phyloP scores from a whole-genome alignment of 2,797 vertebrate species.

The Cottoperca gobio region DNA sequence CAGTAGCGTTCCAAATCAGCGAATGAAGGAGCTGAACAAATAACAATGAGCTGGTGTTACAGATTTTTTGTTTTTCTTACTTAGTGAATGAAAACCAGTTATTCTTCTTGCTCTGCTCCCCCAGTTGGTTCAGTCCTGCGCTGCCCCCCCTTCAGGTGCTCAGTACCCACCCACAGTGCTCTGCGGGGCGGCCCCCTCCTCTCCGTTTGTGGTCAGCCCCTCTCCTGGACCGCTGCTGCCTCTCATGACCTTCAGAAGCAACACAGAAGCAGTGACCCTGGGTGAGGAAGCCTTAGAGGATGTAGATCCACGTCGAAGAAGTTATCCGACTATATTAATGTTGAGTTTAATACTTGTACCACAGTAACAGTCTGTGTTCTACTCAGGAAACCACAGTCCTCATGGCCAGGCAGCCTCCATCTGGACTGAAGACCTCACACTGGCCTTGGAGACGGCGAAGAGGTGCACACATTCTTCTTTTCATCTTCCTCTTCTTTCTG shows the following conservation, averaged over 20 bases:
- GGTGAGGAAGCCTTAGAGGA: constrained; percentile 66
- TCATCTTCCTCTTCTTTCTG: not conserved
- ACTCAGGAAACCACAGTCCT: constrained; percentile 85
- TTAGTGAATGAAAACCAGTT: not conserved
- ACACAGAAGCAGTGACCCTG: constrained; percentile 86
- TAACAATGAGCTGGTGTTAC: not conserved
- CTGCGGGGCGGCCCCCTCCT: constrained; percentile 85
- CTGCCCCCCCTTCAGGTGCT: constrained; percentile 56
- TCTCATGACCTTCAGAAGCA: constrained; percentile 88
- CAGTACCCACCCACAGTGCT: constrained; percentile 90
- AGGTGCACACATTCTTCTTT: constrained; percentile 74
- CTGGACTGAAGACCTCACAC: constrained; percentile 92
- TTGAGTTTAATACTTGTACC: not conserved
- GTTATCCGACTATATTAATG: not conserved
- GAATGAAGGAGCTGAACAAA: not conserved
- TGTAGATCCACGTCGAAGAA: not conserved
- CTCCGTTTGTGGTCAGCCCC: constrained; percentile 81
- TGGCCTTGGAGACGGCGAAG: constrained; percentile 88
- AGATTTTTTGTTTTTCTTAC: not conserved
- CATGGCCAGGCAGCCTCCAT: constrained; percentile 86
- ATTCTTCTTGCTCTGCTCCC: constrained; percentile 5
- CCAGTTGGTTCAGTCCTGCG: constrained; percentile 87
- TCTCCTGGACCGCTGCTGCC: constrained; percentile 88
- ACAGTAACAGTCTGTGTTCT: not conserved
- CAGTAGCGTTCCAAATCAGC: not conserved